Conservation (phyloP, 1,140 invertebrate genomes). For the Conopomorpha cramerella region DNA sequence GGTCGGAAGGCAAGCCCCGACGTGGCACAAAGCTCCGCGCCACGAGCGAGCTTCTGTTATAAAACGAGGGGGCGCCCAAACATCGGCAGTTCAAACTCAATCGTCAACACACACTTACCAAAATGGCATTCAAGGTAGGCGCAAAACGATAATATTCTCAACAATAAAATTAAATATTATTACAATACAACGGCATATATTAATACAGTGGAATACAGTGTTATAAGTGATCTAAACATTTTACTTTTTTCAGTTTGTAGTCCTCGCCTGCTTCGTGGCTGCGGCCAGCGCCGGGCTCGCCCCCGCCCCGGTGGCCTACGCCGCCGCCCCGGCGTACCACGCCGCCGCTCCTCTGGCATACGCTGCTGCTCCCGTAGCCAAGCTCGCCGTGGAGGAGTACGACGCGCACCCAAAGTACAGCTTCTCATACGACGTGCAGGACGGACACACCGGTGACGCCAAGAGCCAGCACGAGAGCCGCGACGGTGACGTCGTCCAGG, state of each 20-base stretch:
- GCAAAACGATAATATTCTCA: no score
- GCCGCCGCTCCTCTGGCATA: conserved; percentile 16
- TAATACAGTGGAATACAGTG: not conserved
- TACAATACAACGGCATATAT: not conserved
- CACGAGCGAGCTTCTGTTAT: no score
- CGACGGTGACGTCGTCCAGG: conserved; percentile 63
- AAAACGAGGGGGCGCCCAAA: conserved; percentile 15
- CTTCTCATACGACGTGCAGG: conserved; percentile 65
- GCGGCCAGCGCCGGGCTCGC: conserved; percentile 12
- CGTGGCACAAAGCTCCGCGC: conserved; percentile 15
- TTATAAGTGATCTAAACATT: not conserved
- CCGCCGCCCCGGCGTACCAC: conserved; percentile 7
- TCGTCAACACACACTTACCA: conserved; percentile 12
- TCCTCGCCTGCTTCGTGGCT: conserved; percentile 12
- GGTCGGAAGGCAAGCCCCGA: conserved; percentile 11
- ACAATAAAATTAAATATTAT: not conserved
- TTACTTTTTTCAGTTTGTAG: conserved; percentile 1
- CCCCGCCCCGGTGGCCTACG: conserved; percentile 8
- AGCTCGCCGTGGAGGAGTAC: conserved; percentile 33
- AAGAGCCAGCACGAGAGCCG: conserved; percentile 17
- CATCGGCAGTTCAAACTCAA: conserved; percentile 16
- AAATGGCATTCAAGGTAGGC: conserved; percentile 34
- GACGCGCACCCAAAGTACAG: conserved; percentile 64
- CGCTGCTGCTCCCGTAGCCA: conserved; percentile 15
- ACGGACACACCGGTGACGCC: conserved; percentile 43